phyloP scores from a whole-genome alignment of 2,888 invertebrate genomes.

The Acholoe squamosa region DNA sequence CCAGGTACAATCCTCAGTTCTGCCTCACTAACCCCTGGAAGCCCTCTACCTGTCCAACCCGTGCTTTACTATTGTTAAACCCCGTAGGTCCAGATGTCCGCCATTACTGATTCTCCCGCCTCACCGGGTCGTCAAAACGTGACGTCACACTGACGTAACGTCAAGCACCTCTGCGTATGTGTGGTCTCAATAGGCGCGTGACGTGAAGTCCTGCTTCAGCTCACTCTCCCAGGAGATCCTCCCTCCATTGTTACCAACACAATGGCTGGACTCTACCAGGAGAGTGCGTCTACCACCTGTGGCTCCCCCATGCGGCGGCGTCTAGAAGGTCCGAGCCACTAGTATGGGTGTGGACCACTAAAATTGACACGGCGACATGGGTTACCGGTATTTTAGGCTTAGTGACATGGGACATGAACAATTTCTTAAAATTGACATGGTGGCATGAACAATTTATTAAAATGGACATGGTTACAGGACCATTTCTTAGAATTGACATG shows the following conservation, averaged over 20 bases:
- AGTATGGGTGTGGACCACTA: too few relatives aligned
- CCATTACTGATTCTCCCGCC: conserved; percentile 40
- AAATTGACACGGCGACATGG: too few relatives aligned
- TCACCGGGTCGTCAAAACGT: conserved; percentile 1
- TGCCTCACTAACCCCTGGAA: background rate
- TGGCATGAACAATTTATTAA: too few relatives aligned
- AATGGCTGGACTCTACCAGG: too few relatives aligned
- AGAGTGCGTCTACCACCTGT: background rate
- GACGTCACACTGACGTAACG: conserved; percentile 23
- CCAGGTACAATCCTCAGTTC: background rate
- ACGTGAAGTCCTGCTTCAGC: background rate
- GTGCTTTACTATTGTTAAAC: conserved; percentile 3
- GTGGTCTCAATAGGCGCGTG: background rate
- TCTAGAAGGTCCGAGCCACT: background rate
- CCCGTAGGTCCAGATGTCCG: conserved; percentile 33
- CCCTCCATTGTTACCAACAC: too few relatives aligned
- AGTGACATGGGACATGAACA: too few relatives aligned
- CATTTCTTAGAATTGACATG: too few relatives aligned
- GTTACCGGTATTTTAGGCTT: too few relatives aligned
- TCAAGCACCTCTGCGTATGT: background rate
- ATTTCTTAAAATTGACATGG: too few relatives aligned
- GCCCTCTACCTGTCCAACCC: background rate
- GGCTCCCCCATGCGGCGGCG: background rate
- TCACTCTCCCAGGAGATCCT: too few relatives aligned
- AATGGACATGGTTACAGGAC: too few relatives aligned